Evolutionary conservation across 2,797 vertebrate genomes (phyloP).

Genomic region (Phataginus tricuspis): DNA sequence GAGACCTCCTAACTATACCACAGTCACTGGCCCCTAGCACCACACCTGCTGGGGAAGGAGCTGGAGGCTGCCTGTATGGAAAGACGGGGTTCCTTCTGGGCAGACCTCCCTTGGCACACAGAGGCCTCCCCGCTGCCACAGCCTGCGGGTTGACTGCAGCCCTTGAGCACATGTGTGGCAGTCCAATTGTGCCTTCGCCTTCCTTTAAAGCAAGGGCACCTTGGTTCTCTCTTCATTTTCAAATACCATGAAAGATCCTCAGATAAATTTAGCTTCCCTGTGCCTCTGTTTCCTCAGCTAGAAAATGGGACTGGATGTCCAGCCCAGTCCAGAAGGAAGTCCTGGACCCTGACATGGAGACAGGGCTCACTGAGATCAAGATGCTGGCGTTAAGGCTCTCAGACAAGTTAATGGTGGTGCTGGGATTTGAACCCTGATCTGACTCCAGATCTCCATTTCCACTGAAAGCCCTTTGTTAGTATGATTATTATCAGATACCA

Average conservation of each 20-base stretch:
- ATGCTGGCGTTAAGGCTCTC: neutral
- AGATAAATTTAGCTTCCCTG: neutral
- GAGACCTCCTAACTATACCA: neutral
- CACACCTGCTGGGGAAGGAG: neutral
- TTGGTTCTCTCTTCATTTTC: neutral
- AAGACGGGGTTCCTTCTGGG: neutral
- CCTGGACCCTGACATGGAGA: neutral
- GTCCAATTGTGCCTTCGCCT: neutral
- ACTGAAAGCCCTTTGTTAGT: neutral
- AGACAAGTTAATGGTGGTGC: neutral
- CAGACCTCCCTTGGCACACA: too few relatives aligned
- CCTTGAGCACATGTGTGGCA: neutral
- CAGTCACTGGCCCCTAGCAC: neutral
- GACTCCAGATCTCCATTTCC: slow-evolving; percentile 19
- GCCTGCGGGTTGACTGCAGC: neutral
- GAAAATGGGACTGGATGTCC: neutral
- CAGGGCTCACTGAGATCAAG: neutral
- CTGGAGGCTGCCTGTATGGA: neutral
- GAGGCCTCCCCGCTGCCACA: neutral
- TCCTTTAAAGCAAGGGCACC: neutral
- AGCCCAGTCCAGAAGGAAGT: too few relatives aligned
- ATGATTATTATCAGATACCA: neutral
- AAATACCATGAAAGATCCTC: neutral
- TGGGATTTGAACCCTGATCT: neutral
- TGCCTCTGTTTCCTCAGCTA: neutral